Conservation (phyloP, 2,888 invertebrate genomes). For the Pediacus dermestoides region DNA sequence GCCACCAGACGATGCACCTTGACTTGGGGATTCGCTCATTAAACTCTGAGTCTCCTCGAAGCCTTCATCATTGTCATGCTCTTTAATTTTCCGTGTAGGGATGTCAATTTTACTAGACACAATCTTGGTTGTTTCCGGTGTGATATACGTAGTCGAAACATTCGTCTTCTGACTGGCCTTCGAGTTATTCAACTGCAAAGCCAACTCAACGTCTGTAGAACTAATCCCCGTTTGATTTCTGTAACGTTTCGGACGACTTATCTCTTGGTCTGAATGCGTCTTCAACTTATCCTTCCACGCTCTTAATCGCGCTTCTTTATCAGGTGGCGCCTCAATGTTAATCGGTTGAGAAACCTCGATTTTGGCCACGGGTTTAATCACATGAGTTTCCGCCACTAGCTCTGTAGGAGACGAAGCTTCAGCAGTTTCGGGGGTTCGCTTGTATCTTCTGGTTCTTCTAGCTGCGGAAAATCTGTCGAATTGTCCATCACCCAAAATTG, state of each 20-base stretch:
- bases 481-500: constrained; percentile 68
- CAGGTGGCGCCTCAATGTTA: constrained; percentile 49
- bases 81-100: constrained; percentile 47
- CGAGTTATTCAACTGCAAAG: constrained; percentile 51
- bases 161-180: constrained; percentile 27
- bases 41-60: constrained; percentile 88
- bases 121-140: constrained; percentile 28
- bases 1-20: constrained; percentile 74
- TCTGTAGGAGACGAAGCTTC: constrained; percentile 50
- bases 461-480: constrained; percentile 82
- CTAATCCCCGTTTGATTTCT: constrained; percentile 65
- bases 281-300: constrained; percentile 71
- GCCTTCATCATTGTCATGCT: constrained; percentile 83
- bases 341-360: constrained; percentile 42
- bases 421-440: constrained; percentile 61
- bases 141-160: constrained; percentile 25
- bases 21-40: constrained; percentile 81
- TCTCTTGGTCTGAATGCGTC: constrained; percentile 32
- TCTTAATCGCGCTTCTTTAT: constrained; percentile 57
- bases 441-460: constrained; percentile 77
- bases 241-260: constrained; percentile 18
- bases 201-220: constrained; percentile 67
- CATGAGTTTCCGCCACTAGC: constrained; percentile 53
- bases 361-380: constrained; percentile 47
- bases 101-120: constrained; percentile 39